A percentile compares a stretch with the other conserved stretches of the same genome.
Conservation (phyloP, 2,888 invertebrate genomes). For the Eulithis prunata region DNA sequence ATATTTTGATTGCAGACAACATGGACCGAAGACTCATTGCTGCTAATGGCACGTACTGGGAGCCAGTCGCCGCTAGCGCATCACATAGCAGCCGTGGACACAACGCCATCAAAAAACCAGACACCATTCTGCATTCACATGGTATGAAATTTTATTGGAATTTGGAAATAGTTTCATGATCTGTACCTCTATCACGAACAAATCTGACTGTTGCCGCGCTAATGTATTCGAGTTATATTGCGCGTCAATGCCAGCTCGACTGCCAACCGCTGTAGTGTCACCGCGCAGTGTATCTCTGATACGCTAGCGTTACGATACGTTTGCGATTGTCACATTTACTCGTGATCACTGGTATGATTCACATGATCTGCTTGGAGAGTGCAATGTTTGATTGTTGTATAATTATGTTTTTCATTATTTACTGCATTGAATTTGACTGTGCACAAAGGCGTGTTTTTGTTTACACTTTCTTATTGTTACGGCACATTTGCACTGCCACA, state of each 20-base stretch:
- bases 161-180: background rate
- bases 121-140: conserved; percentile 1
- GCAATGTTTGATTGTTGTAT: background rate
- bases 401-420: background rate
- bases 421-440: background rate
- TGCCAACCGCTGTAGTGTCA: too few relatives aligned
- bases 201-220: too few relatives aligned
- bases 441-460: conserved; percentile 6
- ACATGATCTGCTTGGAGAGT: conserved; percentile 2
- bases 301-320: too few relatives aligned
- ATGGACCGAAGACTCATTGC: conserved; percentile 48
- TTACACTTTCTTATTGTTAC: background rate
- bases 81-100: conserved; percentile 18
- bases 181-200: too few relatives aligned
- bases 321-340: too few relatives aligned
- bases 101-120: conserved; percentile 11
- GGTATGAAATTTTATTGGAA: conserved; percentile 1
- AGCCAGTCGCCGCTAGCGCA: conserved; percentile 50
- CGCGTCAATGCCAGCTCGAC: too few relatives aligned
- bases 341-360: background rate
- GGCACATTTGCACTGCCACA: conserved; percentile 11
- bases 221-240: too few relatives aligned
- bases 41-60: conserved; percentile 63
- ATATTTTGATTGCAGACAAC: conserved; percentile 56
- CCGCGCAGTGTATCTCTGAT: too few relatives aligned